Conservation (phyloP, 2,797 vertebrate species). For the Liparis tanakae region DNA sequence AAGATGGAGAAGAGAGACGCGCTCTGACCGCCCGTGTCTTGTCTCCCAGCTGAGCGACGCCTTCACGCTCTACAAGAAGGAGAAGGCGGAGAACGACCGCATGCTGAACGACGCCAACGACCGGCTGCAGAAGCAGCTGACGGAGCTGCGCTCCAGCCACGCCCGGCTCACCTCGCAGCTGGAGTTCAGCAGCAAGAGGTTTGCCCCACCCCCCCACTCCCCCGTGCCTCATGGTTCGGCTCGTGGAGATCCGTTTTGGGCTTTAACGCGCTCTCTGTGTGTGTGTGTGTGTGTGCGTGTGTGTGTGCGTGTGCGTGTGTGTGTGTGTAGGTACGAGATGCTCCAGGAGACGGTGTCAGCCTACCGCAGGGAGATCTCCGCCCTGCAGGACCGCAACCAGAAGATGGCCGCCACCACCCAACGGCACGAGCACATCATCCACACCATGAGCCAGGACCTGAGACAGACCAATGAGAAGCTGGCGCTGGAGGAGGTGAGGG, state of each 20-base stretch:
- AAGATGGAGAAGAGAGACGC: too few species aligned
- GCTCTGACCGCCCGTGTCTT: conserved; percentile 11
- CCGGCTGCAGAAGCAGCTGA: conserved; percentile 90
- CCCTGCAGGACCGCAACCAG: conserved; percentile 89
- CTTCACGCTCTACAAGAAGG: conserved; percentile 93
- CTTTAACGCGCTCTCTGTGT: too few species aligned
- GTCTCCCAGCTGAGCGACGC: conserved; percentile 88
- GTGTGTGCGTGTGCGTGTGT: too few species aligned
- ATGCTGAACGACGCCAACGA: conserved; percentile 93
- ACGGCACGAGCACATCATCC: conserved; percentile 92
- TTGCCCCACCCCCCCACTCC: not conserved
- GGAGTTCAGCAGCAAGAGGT: conserved; percentile 94
- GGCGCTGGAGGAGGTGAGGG: conserved; percentile 89
- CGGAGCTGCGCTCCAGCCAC: conserved; percentile 89
- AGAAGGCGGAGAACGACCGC: conserved; percentile 94
- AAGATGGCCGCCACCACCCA: conserved; percentile 90
- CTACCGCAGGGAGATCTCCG: conserved; percentile 90
- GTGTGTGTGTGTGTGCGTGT: not conserved
- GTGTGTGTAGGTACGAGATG: conserved; percentile 90
- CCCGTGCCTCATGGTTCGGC: not conserved
- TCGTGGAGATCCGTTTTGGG: not conserved
- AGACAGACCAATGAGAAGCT: conserved; percentile 91
- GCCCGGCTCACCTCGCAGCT: conserved; percentile 93
- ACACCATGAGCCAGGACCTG: conserved; percentile 94
- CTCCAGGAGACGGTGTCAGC: conserved; percentile 92